phyloP scores from a whole-genome alignment of 2,797 vertebrate genomes.

The Mus minutoides region DNA sequence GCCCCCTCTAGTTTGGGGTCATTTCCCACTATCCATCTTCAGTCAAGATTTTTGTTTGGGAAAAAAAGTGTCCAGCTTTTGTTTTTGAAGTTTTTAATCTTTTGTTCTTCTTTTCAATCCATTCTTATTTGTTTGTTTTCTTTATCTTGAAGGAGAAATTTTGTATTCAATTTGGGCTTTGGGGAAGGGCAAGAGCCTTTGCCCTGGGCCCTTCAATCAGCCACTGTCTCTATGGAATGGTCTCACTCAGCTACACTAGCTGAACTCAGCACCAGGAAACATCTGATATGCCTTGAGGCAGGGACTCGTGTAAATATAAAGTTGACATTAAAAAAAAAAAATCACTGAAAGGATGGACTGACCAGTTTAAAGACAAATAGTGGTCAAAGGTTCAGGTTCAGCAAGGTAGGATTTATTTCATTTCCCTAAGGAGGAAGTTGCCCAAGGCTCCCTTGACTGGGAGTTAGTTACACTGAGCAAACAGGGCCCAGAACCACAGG shows the following conservation, averaged over 20 bases:
- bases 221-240: not conserved
- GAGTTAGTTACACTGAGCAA: not conserved
- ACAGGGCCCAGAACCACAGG: not conserved
- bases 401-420: slow-evolving; percentile 42
- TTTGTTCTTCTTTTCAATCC: not conserved
- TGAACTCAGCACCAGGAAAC: slow-evolving; percentile 59
- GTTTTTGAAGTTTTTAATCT: not conserved
- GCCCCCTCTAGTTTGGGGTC: not conserved
- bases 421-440: not conserved
- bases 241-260: not conserved
- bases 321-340: slow-evolving; percentile 23
- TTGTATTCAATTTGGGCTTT: slow-evolving; percentile 8
- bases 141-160: slow-evolving; percentile 41
- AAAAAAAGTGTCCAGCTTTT: not conserved
- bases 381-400: not conserved
- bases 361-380: slow-evolving; percentile 58
- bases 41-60: not conserved
- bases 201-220: not conserved
- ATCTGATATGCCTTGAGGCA: slow-evolving; percentile 47
- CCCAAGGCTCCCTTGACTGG: not conserved
- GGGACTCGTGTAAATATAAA: slow-evolving; percentile 62
- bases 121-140: not conserved
- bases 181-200: not conserved
- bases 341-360: not conserved
- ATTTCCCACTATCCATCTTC: not conserved